phyloP scores from a whole-genome alignment of 2,113 vertebrate species.

The Myotis yumanensis region DNA sequence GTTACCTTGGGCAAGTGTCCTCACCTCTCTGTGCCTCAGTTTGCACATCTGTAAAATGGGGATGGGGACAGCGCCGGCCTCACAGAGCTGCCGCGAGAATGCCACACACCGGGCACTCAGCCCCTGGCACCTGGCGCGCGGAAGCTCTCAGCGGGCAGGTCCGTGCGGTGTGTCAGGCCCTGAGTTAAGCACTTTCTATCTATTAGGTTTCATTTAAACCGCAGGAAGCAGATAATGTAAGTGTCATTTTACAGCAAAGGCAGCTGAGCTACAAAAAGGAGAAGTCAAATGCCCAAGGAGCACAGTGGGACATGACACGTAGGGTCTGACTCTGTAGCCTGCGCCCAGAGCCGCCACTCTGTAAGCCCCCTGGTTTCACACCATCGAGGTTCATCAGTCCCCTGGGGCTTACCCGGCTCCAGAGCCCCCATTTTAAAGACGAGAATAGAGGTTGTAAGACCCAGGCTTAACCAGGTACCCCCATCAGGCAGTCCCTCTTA shows the following conservation, averaged over 20 bases:
- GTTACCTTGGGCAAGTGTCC: too few relatives aligned
- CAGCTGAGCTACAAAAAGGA: neutral
- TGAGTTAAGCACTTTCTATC: too few relatives aligned
- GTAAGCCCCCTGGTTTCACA: neutral
- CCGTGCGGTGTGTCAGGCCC: rapidly evolving
- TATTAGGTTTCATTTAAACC: neutral
- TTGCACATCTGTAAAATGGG: neutral
- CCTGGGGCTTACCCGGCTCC: too few relatives aligned
- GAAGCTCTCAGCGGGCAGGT: rapidly evolving
- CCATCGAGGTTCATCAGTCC: neutral
- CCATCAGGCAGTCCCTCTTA: neutral
- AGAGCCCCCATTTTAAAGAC: neutral
- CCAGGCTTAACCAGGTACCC: neutral
- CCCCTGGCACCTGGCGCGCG: rapidly evolving
- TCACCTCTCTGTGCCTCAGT: neutral
- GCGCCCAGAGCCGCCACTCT: rapidly evolving
- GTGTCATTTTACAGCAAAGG: neutral
- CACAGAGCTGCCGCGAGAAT: neutral
- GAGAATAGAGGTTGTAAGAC: neutral
- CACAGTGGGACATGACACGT: rapidly evolving
- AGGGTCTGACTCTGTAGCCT: neutral
- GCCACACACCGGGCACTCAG: neutral
- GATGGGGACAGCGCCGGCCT: neutral
- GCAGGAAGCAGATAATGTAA: neutral
- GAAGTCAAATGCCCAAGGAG: neutral